Evolutionary conservation across 2,888 invertebrate species (phyloP), one percentile per base, ranked within the genome.

Genomic region (Torymus auratus): DNA sequence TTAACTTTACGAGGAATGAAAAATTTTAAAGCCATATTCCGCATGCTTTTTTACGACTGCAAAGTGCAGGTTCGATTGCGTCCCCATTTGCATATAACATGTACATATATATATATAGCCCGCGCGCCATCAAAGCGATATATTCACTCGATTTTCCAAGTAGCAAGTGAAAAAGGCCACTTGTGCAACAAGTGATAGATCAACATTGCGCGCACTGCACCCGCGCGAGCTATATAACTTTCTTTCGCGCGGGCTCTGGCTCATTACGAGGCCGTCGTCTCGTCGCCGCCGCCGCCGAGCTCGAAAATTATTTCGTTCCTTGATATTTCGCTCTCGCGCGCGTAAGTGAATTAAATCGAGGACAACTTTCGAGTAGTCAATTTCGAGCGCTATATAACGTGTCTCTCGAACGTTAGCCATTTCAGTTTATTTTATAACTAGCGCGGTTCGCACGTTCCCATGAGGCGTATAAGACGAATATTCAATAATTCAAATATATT

Each of bases 161-260:
- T 11, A 60, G 14, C 10, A 55, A 53, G 52, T 5, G 60, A 50
- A 58, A 52, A 52, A 74, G 13, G 64, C 69, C 14, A 20, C 53
- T 55, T 17, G 28, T 13, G 52, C 68, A 61, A 52, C 75, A 68
- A 76, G 56, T 68, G 67, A 60, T 53, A 68, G 15, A 67, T 68
- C 23, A 68, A 68, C 60, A 75, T 67, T n/a, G 15, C 14, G 28
- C 60, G 52, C 7, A 41, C n/a, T n/a, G n/a, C 41, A 41, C 41
- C 41, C 41, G 41, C 41, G 7, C 41, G 7, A 41, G 41, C 41
- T 41, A 41, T 41, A 61, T 75, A 75, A 28, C 10, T 74, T 74
- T 52, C 58, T 17, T 41, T 41, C 41, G 41, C 41, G 41, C 41
- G 7, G 1, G 41, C 7, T 5, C 41, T 1, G 15, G 17, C 74